Percentiles rank a stretch among this genome's conserved stretches.
phyloP scores from a whole-genome alignment of 2,113 vertebrate species.

The Phocoena sinus region DNA sequence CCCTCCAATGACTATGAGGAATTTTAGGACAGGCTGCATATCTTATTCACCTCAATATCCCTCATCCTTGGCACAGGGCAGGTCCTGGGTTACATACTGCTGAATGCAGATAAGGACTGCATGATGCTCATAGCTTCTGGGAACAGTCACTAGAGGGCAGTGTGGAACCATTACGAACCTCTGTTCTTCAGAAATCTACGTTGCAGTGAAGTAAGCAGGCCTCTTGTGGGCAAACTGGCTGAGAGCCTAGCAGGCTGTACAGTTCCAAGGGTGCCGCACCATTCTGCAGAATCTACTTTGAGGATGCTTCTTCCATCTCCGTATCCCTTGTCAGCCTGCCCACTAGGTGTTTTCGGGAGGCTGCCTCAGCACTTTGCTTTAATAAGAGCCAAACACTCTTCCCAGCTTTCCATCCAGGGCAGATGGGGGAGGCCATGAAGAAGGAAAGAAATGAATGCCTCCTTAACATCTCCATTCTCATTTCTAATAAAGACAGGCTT shows the following conservation, averaged over 20 bases:
- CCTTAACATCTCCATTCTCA: not conserved
- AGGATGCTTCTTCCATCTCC: not conserved
- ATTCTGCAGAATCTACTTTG: not conserved
- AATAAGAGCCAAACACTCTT: not conserved
- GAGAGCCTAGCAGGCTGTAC: not conserved
- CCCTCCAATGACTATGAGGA: not conserved
- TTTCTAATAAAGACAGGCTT: conserved; percentile 71
- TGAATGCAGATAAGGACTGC: not conserved
- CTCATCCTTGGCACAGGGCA: fast-evolving
- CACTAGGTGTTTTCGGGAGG: not conserved
- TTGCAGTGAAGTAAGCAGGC: conserved; percentile 12
- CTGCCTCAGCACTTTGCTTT: conserved; percentile 32
- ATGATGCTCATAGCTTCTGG: not conserved
- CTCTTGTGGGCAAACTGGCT: conserved; percentile 36
- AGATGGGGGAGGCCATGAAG: not conserved
- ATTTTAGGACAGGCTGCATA: not conserved
- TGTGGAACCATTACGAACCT: not conserved
- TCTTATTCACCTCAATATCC: not conserved
- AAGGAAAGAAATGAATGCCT: not conserved
- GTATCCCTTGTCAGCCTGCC: not conserved
- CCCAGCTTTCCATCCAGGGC: not conserved
- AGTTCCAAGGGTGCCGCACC: not conserved
- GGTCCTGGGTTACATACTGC: fast-evolving
- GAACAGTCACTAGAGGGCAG: conserved; percentile 77
- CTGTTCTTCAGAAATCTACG: not conserved